Percentiles rank a stretch among this genome's conserved stretches.
These are phyloP conservation scores for Balanococcus diminutus DNA, from an alignment of 2,888 invertebrate species.

Conservation along the genomic window DNA sequence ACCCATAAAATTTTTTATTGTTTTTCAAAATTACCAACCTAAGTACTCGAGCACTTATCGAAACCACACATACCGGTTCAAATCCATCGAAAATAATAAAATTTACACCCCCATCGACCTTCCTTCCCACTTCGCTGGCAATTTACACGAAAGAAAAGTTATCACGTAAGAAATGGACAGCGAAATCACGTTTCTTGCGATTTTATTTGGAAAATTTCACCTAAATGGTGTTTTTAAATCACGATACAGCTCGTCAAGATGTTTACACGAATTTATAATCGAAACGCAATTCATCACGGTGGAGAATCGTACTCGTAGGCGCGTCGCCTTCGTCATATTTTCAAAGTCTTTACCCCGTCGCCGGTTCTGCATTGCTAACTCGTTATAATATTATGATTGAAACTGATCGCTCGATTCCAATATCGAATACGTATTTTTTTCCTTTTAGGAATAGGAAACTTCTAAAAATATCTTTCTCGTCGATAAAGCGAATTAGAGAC, in stretches of 20 bases:
- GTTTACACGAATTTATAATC: background rate
- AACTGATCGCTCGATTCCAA: background rate
- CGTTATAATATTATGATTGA: background rate
- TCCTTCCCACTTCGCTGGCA: background rate
- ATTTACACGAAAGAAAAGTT: background rate
- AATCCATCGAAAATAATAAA: background rate
- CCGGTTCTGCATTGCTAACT: background rate
- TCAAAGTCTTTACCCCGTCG: background rate
- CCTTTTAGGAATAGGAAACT: background rate
- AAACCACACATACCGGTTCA: background rate
- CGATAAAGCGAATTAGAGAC: background rate
- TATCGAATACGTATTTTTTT: background rate
- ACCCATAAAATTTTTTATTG: background rate
- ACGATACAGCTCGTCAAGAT: background rate
- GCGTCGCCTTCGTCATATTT: conserved; percentile 1
- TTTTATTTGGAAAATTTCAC: background rate
- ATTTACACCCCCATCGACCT: background rate
- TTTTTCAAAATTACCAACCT: background rate
- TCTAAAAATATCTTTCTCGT: background rate
- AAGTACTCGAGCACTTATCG: background rate
- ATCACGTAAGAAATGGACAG: background rate
- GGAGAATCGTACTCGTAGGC: background rate
- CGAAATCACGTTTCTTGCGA: background rate
- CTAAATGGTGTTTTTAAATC: background rate
- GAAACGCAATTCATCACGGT: background rate